A percentile compares a stretch with the other conserved stretches of the same genome.
Evolutionary conservation across 1,140 invertebrate genomes (phyloP).

Genomic region (Holotrichia oblita): DNA sequence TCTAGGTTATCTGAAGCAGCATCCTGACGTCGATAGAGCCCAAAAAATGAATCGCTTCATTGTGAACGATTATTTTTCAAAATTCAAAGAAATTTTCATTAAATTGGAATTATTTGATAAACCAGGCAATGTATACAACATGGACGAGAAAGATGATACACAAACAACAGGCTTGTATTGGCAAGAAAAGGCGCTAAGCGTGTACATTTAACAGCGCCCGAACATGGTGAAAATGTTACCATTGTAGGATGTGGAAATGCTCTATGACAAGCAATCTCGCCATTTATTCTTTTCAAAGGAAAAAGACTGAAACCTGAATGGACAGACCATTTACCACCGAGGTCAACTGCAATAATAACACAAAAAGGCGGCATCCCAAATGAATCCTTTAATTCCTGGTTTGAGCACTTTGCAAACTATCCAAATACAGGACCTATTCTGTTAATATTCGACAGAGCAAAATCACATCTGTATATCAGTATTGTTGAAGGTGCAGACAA

Average conservation of each 20-base stretch:
- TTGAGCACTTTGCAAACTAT: constrained; percentile 40
- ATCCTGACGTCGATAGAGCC: not conserved
- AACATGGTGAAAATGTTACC: too few relatives aligned
- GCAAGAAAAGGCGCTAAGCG: too few relatives aligned
- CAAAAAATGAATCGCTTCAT: too few relatives aligned
- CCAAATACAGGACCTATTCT: not conserved
- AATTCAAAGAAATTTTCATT: too few relatives aligned
- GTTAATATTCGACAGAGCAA: constrained; percentile 37
- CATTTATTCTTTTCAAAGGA: constrained; percentile 41
- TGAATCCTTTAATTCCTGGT: constrained; percentile 28
- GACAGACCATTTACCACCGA: constrained; percentile 25
- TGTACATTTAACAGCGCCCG: too few relatives aligned
- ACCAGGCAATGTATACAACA: too few relatives aligned
- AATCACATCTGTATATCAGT: constrained; percentile 19
- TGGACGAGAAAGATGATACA: not conserved
- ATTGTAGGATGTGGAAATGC: not conserved
- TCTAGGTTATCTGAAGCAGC: not conserved
- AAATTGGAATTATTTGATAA: too few relatives aligned
- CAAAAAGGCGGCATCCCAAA: constrained; percentile 24
- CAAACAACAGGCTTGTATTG: not conserved
- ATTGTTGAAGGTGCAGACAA: constrained; percentile 41
- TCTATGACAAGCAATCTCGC: constrained; percentile 10
- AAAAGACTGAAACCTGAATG: too few relatives aligned
- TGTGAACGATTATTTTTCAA: too few relatives aligned
- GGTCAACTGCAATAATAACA: not conserved